Evolutionary conservation across 2,113 vertebrate species (phyloP).

Genomic region (Emydocephalus ijimae): DNA sequence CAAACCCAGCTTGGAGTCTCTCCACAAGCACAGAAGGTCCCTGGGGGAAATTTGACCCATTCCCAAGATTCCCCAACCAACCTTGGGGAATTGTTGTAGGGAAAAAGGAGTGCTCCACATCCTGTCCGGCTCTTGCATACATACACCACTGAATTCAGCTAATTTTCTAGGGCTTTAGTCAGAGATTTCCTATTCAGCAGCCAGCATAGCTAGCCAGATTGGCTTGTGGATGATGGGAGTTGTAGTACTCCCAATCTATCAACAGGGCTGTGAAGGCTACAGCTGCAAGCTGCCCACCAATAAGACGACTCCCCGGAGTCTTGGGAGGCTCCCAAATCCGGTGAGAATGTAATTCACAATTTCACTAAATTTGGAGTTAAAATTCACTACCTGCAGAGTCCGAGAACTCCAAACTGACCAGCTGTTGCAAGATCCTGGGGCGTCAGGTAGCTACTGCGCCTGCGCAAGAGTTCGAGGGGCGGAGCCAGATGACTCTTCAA

Average conservation of each 20-base stretch:
- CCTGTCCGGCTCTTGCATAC: background rate
- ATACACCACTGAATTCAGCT: background rate
- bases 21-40: background rate
- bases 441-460: background rate
- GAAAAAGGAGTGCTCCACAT: background rate
- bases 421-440: background rate
- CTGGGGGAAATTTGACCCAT: background rate
- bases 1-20: background rate
- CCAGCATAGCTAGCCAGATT: background rate
- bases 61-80: background rate
- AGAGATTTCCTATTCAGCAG: background rate
- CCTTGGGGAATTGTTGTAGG: background rate
- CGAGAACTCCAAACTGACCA: background rate
- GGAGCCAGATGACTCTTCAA: fast-evolving
- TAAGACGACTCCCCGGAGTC: background rate
- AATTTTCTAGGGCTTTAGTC: background rate
- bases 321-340: background rate
- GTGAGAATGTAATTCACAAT: background rate
- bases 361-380: background rate
- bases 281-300: background rate
- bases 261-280: background rate
- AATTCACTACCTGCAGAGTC: background rate
- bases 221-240: background rate
- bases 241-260: background rate
- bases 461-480: background rate